These are phyloP conservation scores for Brachyptera risi DNA, from an alignment of 2,888 invertebrate genomes.

Conservation along the genomic window DNA sequence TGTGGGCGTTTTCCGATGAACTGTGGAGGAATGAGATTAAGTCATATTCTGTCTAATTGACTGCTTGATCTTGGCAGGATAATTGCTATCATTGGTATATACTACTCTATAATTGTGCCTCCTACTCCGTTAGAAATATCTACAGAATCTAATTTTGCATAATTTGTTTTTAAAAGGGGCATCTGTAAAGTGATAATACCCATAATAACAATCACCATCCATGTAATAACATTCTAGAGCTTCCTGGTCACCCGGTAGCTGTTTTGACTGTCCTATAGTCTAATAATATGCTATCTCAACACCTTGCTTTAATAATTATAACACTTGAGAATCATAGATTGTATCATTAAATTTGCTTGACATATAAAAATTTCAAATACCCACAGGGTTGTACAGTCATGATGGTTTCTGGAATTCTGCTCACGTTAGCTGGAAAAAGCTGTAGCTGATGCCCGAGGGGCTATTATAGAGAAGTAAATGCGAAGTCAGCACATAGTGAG, in stretches of 20 bases:
- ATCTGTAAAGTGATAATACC: not conserved
- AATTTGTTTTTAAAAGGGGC: constrained; percentile 19
- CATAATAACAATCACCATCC: not conserved
- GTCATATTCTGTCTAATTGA: not conserved
- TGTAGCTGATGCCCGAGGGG: not conserved
- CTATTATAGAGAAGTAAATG: not conserved
- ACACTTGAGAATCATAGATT: not conserved
- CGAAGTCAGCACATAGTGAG: too few relatives aligned
- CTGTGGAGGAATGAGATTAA: not conserved
- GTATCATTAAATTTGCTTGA: constrained; percentile 2
- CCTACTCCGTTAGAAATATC: not conserved
- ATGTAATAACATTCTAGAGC: not conserved
- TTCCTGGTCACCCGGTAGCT: not conserved
- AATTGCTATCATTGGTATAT: not conserved
- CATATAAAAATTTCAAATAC: not conserved
- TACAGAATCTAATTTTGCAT: constrained; percentile 19
- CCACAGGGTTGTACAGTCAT: not conserved
- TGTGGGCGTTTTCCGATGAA: not conserved
- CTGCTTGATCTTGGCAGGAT: not conserved
- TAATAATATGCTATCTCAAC: not conserved
- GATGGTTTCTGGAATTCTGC: too few relatives aligned
- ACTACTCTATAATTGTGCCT: not conserved
- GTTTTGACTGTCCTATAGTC: too few relatives aligned
- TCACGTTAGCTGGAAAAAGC: not conserved
- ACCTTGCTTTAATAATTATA: not conserved